phyloP scores from a whole-genome alignment of 2,888 invertebrate genomes.

The Pammene aurita region DNA sequence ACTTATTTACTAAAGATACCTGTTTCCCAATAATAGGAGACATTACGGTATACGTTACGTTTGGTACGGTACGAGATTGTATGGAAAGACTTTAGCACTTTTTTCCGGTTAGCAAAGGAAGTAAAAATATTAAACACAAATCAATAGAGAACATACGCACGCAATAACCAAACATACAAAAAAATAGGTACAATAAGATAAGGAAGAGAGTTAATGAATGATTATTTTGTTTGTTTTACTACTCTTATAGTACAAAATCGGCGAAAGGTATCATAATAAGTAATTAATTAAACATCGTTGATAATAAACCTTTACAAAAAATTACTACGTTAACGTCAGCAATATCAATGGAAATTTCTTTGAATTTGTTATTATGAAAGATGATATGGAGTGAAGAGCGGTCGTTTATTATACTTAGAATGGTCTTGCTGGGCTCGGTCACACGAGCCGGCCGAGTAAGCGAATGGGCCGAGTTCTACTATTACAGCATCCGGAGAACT shows the following conservation, averaged over 20 bases:
- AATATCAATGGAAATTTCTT: constrained; percentile 34
- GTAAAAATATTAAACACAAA: too few relatives aligned
- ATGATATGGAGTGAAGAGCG: constrained; percentile 38
- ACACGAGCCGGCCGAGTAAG: constrained; percentile 53
- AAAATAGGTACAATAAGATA: too few relatives aligned
- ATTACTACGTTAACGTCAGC: constrained; percentile 10
- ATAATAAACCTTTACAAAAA: constrained; percentile 9
- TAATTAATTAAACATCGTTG: constrained; percentile 18
- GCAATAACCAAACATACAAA: too few relatives aligned
- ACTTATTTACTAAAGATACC: too few relatives aligned
- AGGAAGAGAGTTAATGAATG: too few relatives aligned
- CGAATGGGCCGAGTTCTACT: constrained; percentile 55
- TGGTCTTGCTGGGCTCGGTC: constrained; percentile 50
- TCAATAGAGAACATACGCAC: too few relatives aligned
- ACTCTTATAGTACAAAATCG: neutral
- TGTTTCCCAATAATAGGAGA: too few relatives aligned
- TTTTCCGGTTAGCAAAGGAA: too few relatives aligned
- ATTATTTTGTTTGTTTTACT: neutral
- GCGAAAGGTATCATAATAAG: neutral
- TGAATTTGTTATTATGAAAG: constrained; percentile 40
- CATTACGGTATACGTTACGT: too few relatives aligned
- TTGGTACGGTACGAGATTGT: too few relatives aligned
- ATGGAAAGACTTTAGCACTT: too few relatives aligned
- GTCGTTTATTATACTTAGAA: constrained; percentile 40
- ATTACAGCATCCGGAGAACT: constrained; percentile 63